phyloP scores from a whole-genome alignment of 2,797 vertebrate species.

The Chaunax sp. region DNA sequence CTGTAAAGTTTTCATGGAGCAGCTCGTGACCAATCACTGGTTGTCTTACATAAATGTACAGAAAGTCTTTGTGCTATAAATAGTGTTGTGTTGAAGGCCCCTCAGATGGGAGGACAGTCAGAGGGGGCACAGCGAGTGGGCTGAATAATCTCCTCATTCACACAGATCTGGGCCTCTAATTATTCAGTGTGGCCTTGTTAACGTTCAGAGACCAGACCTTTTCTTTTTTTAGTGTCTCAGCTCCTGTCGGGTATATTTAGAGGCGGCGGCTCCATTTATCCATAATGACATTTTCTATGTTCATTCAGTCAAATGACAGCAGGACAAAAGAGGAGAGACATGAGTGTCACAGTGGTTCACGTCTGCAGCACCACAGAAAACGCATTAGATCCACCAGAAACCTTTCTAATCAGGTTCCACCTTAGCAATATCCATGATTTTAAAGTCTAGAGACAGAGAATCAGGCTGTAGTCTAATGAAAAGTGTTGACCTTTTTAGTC shows the following conservation, averaged over 20 bases:
- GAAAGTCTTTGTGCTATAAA: slow-evolving; percentile 72
- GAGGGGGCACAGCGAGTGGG: slow-evolving; percentile 64
- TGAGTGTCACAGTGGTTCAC: neutral
- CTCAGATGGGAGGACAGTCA: slow-evolving; percentile 67
- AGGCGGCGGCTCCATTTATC: slow-evolving; percentile 42
- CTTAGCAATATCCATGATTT: no score
- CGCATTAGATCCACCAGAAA: no score
- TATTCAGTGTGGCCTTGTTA: slow-evolving; percentile 74
- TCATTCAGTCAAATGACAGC: slow-evolving; percentile 31
- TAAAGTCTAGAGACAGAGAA: no score
- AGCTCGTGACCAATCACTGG: slow-evolving; percentile 4
- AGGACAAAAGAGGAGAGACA: slow-evolving; percentile 14
- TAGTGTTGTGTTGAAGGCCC: slow-evolving; percentile 65
- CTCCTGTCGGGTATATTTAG: slow-evolving; percentile 64
- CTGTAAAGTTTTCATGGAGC: neutral
- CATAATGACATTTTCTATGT: slow-evolving; percentile 42
- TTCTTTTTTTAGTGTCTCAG: slow-evolving; percentile 65
- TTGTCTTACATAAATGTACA: slow-evolving; percentile 73
- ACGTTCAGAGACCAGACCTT: slow-evolving; percentile 44
- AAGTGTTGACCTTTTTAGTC: no score
- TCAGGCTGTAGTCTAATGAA: no score
- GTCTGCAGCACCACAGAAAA: neutral
- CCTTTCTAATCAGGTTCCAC: neutral
- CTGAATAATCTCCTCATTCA: slow-evolving; percentile 83
- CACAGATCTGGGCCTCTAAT: slow-evolving; percentile 75